Evolutionary conservation across 2,888 invertebrate species (phyloP), one percentile per base, ranked within the genome.

Genomic region (Drosophila siamana): DNA sequence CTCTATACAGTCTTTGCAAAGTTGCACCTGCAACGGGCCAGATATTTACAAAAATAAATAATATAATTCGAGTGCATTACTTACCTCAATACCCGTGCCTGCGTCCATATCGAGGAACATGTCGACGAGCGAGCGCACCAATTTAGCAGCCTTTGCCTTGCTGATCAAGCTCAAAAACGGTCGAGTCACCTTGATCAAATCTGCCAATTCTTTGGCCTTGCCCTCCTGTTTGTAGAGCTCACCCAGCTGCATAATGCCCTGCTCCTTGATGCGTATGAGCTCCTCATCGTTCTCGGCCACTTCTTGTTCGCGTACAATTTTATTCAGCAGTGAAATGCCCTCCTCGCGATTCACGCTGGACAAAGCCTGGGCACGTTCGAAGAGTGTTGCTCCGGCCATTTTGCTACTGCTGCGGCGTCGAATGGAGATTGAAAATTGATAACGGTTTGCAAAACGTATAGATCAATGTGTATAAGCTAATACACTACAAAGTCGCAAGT

Each of bases 81-180:
- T 46, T 16, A 91, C 90, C 94, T 98, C 98, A 74, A 97, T 97
- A 55, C 99, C 99, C 75, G 98, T 98, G 51, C 96, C 97, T 73
- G 98, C 98, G 92, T 99, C 98, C 93, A 99, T 95, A 91, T 98
- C 99, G 82, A 99, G 93, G 93, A 99, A 99, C 93, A 98, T 96
- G 92, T 99, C 99, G 9, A 99, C 99, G 82, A 99, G 94, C 19
- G 98, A 97, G 74, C 99, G 95, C 7, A 99, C 99, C 87, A 99
- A 93, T 93, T 99, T 99, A 0, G 99, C 99, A 55, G 99, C 99
- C 93, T 99, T 99, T 33, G 99, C 99, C 94, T 99, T 99, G 92
- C 99, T 99, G 90, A 99, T 98, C 85, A 96, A 94, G 88, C 96
- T 96, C 67, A 99, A 94, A 92, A 99, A 99, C 13, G 99, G 99